Base-by-base conservation (phyloP, 37 sponge, comb jelly and placozoan species). In the Diacarnus erythraeanus region DNA sequence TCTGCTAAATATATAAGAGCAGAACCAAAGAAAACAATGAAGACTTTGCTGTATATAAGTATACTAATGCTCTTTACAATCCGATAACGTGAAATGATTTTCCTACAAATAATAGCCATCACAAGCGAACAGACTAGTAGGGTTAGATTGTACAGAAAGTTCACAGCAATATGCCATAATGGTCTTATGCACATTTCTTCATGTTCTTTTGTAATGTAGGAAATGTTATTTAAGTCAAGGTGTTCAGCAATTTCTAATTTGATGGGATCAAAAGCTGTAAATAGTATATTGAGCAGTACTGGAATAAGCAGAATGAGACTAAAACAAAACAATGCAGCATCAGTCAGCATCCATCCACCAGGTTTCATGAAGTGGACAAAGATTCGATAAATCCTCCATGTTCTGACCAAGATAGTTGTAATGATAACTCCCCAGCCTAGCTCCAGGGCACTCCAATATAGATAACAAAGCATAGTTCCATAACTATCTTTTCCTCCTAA, bases 341-440 rank as follows among this genome's bases (percentile, higher is more conserved):
- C 51, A 15, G 51, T 47, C 51, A 47, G 12, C 51, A 12, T 47
- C 51, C 51, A 47, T 47, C 51, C 51, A 22, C 81, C 72, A 17
- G 81, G 72, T 10, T 72, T 81, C 20, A 18, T 42, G 43, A 4
- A 72, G 73, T 81, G 64, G 23, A 64, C 51, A 38, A 80, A 71
- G 29, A 71, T 80, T 38, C 80, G 26, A 27, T 70, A 70, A 1
- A 80, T 18, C 31, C 72, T 70, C 71, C 71, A 80, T 4, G 80
- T 80, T 20, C 72, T 57, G 20, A 63, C 57, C 8, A 20, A 47
- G 15, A 80, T 26, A 1, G 77, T 10, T 21, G 42, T 35, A n/a
- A 51, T 1, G 42, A 40, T 17, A 18, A 79, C 17, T 26, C 51
- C 38, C 31, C 66, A 79, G 6, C 68, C 47, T 44, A 79, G 21